Evolutionary conservation across 2,888 invertebrate genomes (phyloP).

Genomic region (Achlya flavicornis): DNA sequence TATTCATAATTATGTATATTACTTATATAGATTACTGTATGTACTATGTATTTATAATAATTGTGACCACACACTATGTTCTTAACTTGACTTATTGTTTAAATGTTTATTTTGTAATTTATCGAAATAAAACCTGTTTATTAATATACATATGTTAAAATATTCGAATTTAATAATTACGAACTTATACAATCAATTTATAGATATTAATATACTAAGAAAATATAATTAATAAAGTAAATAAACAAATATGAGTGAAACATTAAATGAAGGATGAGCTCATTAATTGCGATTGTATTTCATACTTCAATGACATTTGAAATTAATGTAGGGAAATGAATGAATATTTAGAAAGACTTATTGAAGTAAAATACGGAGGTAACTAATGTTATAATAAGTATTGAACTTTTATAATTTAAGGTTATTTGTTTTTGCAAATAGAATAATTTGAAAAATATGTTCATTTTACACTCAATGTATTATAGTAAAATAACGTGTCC

Average conservation of each 20-base stretch:
- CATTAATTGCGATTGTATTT: conserved; percentile 82
- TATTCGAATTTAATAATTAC: conserved; percentile 85
- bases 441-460: conserved; percentile 36
- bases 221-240: conserved; percentile 83
- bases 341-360: conserved; percentile 84
- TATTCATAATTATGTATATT: conserved; percentile 45
- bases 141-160: conserved; percentile 85
- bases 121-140: conserved; percentile 82
- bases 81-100: conserved; percentile 66
- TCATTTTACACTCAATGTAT: conserved; percentile 35
- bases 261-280: conserved; percentile 70
- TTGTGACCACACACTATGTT: conserved; percentile 68
- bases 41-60: conserved; percentile 50
- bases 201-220: conserved; percentile 85
- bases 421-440: conserved; percentile 50
- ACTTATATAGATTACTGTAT: conserved; percentile 58
- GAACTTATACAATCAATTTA: conserved; percentile 85
- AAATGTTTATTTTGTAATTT: conserved; percentile 72
- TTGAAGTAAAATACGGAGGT: conserved; percentile 82
- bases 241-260: conserved; percentile 82
- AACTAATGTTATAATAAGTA: conserved; percentile 80
- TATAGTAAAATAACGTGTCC: conserved; percentile 32
- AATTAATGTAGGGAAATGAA: conserved; percentile 80
- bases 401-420: conserved; percentile 69
- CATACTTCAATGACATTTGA: conserved; percentile 82